These are phyloP conservation scores for Intellagama lesueurii DNA, from an alignment of 2,797 vertebrate species.

Conservation along the genomic window DNA sequence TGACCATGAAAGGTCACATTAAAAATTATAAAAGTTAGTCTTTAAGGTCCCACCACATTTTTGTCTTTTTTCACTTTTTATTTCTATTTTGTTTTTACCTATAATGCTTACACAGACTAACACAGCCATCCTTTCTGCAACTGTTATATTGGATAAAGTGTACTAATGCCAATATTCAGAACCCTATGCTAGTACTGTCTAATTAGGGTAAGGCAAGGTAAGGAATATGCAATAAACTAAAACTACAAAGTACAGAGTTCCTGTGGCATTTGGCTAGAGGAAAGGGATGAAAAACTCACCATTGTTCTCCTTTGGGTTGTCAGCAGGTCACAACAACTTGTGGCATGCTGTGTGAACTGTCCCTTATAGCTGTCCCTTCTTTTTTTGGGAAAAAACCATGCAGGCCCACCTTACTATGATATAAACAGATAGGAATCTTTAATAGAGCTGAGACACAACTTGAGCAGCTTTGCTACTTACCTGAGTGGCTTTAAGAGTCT, in stretches of 20 bases:
- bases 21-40: too few relatives aligned
- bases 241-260: slow-evolving; percentile 47
- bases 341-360: neutral
- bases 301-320: slow-evolving; percentile 16
- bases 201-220: slow-evolving; percentile 35
- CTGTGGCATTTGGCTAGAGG: slow-evolving; percentile 50
- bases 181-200: neutral
- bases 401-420: neutral
- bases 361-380: neutral
- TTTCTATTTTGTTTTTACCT: too few relatives aligned
- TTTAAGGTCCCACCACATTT: too few relatives aligned
- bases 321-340: slow-evolving; percentile 12
- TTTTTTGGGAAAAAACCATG: neutral
- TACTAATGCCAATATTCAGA: neutral
- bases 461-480: neutral
- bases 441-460: neutral
- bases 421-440: neutral
- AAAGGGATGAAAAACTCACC: slow-evolving; percentile 54
- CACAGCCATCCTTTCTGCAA: too few relatives aligned
- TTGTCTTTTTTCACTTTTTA: too few relatives aligned
- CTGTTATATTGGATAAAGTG: too few relatives aligned
- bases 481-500: neutral
- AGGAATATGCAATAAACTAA: slow-evolving; percentile 41
- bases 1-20: too few relatives aligned
- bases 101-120: too few relatives aligned